These are phyloP conservation scores for Drosophila orosa DNA, from an alignment of 1,140 invertebrate species.

Conservation along the genomic window DNA sequence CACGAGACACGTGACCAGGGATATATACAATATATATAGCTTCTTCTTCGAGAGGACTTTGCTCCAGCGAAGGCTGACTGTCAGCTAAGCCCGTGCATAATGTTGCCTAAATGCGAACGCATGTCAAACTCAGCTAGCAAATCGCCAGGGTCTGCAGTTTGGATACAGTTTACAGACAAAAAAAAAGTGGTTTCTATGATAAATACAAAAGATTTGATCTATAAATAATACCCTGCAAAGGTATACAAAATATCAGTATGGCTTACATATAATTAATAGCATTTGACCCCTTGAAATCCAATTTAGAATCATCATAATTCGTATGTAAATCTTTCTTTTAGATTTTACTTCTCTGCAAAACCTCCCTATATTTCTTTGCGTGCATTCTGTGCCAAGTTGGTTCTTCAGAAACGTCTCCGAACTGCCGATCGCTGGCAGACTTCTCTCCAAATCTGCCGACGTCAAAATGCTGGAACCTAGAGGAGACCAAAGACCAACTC, in stretches of 20 bases:
- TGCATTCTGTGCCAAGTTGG: constrained; percentile 8
- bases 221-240: too few relatives aligned
- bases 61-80: constrained; percentile 24
- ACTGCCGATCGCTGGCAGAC: constrained; percentile 29
- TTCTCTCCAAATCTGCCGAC: constrained; percentile 71
- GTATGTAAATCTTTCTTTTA: not conserved
- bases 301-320: not conserved
- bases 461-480: constrained; percentile 66
- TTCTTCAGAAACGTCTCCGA: constrained; percentile 13
- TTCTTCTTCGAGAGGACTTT: constrained; percentile 7
- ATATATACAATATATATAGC: not conserved
- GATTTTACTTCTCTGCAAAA: fast-evolving
- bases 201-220: not conserved
- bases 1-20: constrained; percentile 57
- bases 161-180: constrained; percentile 7
- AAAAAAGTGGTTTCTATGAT: not conserved
- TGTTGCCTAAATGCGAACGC: constrained; percentile 78
- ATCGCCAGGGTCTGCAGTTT: constrained; percentile 8
- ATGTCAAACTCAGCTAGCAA: constrained; percentile 53
- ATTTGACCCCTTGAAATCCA: not conserved
- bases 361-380: not conserved
- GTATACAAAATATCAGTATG: too few relatives aligned
- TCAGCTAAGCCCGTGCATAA: constrained; percentile 75
- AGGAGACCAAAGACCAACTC: constrained; percentile 23
- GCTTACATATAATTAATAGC: not conserved